Conservation (phyloP, 1,140 invertebrate species). For the Drosophila nannoptera region DNA sequence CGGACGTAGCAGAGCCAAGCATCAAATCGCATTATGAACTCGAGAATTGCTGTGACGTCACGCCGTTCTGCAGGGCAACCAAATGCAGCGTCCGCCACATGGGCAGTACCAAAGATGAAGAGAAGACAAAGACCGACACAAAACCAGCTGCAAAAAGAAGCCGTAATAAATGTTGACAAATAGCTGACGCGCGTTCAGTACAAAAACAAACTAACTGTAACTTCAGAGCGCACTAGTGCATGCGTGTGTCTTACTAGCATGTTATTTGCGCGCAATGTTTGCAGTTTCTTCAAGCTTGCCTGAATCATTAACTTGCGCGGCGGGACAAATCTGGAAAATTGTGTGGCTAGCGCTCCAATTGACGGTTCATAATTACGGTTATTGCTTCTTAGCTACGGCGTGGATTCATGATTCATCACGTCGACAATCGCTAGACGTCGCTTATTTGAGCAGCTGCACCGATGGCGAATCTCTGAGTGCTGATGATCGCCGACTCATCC, state of each 20-base stretch:
- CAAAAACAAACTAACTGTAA: slow-evolving; percentile 55
- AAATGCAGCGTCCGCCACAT: slow-evolving; percentile 28
- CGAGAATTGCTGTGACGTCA: slow-evolving; percentile 33
- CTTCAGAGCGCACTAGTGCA: slow-evolving; percentile 5
- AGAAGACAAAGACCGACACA: slow-evolving; percentile 13
- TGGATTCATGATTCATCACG: slow-evolving; percentile 48
- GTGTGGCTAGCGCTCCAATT: neutral
- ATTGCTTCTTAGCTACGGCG: slow-evolving; percentile 7
- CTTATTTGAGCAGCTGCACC: slow-evolving; percentile 45
- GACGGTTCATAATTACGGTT: no score
- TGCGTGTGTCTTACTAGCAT: neutral
- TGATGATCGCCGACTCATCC: slow-evolving; percentile 7
- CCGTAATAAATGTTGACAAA: slow-evolving; percentile 19
- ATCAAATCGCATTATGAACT: slow-evolving; percentile 15
- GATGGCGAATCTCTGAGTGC: slow-evolving; percentile 1
- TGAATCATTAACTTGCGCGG: slow-evolving; percentile 63
- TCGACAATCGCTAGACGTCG: slow-evolving; percentile 19
- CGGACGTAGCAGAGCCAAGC: slow-evolving; percentile 9
- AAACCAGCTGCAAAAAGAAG: slow-evolving; percentile 7
- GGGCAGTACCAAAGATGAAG: slow-evolving; percentile 15
- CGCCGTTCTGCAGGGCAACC: neutral
- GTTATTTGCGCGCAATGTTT: slow-evolving; percentile 11
- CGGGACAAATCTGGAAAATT: slow-evolving; percentile 28
- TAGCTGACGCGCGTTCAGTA: slow-evolving; percentile 27
- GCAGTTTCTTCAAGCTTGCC: slow-evolving; percentile 36